Percentiles rank a stretch among this genome's conserved stretches.
Conservation (phyloP, 2,113 vertebrate genomes). For the Chunga burmeisteri region DNA sequence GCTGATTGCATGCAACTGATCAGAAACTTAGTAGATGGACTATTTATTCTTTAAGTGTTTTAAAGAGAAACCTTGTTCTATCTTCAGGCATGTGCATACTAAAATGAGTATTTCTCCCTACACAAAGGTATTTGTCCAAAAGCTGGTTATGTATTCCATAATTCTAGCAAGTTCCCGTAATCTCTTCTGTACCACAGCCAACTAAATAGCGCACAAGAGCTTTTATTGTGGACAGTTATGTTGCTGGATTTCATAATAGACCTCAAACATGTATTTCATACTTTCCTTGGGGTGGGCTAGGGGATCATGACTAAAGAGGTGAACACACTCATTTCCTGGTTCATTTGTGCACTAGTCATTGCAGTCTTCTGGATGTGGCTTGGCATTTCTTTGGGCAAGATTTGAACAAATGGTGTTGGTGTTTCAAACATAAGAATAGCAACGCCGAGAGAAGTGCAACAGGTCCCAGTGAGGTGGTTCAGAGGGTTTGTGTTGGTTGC, state of each 20-base stretch:
- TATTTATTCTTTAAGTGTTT: background rate
- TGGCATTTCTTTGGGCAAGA: background rate
- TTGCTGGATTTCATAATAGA: background rate
- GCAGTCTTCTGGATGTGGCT: background rate
- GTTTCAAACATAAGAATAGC: accelerated
- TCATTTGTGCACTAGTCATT: background rate
- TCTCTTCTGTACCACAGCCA: background rate
- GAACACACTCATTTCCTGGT: background rate
- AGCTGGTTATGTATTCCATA: background rate
- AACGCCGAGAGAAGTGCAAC: background rate
- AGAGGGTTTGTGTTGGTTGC: background rate
- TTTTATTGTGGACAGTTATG: background rate
- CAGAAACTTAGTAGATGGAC: background rate
- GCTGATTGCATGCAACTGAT: background rate
- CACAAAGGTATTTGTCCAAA: background rate
- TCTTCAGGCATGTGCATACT: background rate
- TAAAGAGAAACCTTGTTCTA: background rate
- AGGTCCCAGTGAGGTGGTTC: background rate
- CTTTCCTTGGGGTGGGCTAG: background rate
- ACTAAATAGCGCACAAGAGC: background rate
- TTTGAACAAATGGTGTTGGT: background rate
- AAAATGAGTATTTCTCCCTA: background rate
- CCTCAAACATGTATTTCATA: background rate
- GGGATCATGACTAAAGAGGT: background rate
- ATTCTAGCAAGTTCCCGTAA: background rate